Base-by-base conservation (phyloP, 2,888 invertebrate genomes). In the Nemotelus pantherinus region DNA sequence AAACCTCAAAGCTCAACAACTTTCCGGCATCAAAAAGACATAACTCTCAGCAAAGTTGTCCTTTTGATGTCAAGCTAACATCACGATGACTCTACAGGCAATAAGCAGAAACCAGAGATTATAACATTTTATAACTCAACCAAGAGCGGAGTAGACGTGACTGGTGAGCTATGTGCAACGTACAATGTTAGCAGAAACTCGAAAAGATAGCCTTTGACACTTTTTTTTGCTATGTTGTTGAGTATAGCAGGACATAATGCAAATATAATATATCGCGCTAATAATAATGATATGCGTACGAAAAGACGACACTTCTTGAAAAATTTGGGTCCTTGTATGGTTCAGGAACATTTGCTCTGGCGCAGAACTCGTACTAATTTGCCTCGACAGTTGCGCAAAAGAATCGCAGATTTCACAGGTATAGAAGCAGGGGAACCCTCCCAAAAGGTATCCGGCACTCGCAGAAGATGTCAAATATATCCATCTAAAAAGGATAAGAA, bases 261-360 rank as follows among this genome's bases (percentile, higher is more conserved):
- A 57, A 57, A 57, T 57, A 57, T 57, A 57, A 57, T 57, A 57
- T 57, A 57, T 9, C 10, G 57, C 5, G 57, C 10, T 57, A 57
- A 57, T 57, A 57, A 57, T 9, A 57, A 57, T 6, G 57, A 57
- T 57, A 57, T 65, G 65, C 65, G 65, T 65, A 10, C 65, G 9
- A 45, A 44, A 45, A 65, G 47, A 47, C 65, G 65, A 65, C 25
- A 45, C 65, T 57, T 57, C 10, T 57, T 3, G 57, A 57, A 57
- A 57, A 6, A 57, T 3, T 57, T 57, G 57, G 10, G 57, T 6
- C 3, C 25, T 57, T 57, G 57, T 10, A 57, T 57, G 57, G 10
- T 3, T 57, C 5, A 57, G 57, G 25, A 57, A 10, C 57, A 57
- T 57, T 57, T 57, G 4, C 50, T 50, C 50, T 50, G 50, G 9